Evolutionary conservation across 1,140 invertebrate genomes (phyloP).

Genomic region (Leguminivora glycinivorella): DNA sequence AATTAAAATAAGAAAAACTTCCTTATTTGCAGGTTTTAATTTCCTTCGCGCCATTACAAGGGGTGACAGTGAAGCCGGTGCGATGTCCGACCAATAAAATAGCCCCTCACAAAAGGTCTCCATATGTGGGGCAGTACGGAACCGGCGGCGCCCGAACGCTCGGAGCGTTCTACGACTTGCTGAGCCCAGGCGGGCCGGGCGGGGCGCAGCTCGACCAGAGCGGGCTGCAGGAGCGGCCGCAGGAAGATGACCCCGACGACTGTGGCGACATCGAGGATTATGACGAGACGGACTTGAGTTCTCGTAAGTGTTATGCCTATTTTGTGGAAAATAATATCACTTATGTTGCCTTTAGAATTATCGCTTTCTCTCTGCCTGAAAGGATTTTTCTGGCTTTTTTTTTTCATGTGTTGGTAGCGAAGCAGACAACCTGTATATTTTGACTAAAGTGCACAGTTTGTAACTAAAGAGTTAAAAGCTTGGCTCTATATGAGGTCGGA

Average conservation of each 20-base stretch:
- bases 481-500: no score
- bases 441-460: no score
- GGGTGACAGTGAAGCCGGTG: constrained; percentile 58
- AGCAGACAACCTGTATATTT: no score
- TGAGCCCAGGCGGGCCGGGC: constrained; percentile 45
- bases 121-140: constrained; percentile 35
- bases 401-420: no score
- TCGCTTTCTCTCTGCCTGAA: no score
- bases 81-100: constrained; percentile 73
- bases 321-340: background rate
- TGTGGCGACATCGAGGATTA: constrained; percentile 72
- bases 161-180: constrained; percentile 55
- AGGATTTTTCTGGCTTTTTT: no score
- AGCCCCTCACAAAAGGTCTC: constrained; percentile 53
- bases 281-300: constrained; percentile 68
- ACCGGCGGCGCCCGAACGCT: constrained; percentile 56
- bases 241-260: constrained; percentile 57
- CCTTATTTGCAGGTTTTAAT: constrained; percentile 48
- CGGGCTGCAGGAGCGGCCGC: constrained; percentile 55
- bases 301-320: constrained; percentile 35
- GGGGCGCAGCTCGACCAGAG: constrained; percentile 35
- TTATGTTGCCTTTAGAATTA: no score
- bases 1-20: background rate
- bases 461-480: no score
- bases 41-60: constrained; percentile 41